Base-by-base conservation (phyloP, 2,888 invertebrate species). In the Dichetophora obliterata region DNA sequence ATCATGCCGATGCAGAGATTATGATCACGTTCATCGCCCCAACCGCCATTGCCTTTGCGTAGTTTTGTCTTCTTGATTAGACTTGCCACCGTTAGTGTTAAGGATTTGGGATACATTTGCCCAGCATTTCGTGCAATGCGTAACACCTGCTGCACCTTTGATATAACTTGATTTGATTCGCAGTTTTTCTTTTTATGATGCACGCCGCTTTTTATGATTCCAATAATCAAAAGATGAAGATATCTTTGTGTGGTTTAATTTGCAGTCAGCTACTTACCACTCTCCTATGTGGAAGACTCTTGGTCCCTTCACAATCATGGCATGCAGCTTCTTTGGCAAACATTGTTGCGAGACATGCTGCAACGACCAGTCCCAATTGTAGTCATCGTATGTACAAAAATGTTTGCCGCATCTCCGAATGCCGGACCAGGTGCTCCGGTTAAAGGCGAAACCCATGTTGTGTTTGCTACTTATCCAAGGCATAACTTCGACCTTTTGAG, bases 321-420 rank as follows among this genome's bases (percentile, higher is more conserved):
- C 95, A 82, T 94, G 94, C 79, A 98, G 92, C 83, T 95, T 95
- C 76, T 91, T 91, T 0, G 92, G 91, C 77, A 95, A 91, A 85
- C 95, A 94, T 83, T 95, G 95, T 89, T 96, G 96, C 0, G 97
- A 96, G 72, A 98, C 92, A 87, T 97, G 95, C 81, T 98, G 94
- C 81, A 99, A 90, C 0, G 98, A 98, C 95, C 99, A 99, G 86
- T 99, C 99, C 99, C 99, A 99, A 88, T 99, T 99, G 89, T 99
- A 99, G 87, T 99, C 99, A 86, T 99, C 99, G 90, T 97, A 98
- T 2, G 94, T 93, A 90, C 99, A 99, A 89, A 99, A 99, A 86
- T 94, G 93, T 37, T 94, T 91, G 8, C 95, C 93, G 86, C 98
- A 95, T 37, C 91, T 92, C 85, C 95, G 93, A 61, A 99, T 93